These are phyloP conservation scores for Archegozetes longisetosus DNA, from an alignment of 1,140 invertebrate genomes.

Conservation along the genomic window DNA sequence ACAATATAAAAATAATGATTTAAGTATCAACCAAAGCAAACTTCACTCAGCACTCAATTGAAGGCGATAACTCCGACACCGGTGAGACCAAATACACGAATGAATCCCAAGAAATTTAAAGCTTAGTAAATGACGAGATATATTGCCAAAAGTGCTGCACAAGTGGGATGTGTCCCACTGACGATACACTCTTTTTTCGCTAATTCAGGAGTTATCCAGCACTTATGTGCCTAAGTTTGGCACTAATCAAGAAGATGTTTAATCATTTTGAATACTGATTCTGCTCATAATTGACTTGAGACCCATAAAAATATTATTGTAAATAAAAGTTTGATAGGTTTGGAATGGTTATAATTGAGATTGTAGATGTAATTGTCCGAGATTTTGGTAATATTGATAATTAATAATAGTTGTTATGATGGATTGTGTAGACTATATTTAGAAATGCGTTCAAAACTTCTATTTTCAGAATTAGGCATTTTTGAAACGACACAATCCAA, in stretches of 20 bases:
- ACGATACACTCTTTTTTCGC: background rate
- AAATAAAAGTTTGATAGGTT: no score
- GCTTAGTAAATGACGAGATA: background rate
- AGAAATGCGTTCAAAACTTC: background rate
- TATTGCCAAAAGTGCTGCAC: background rate
- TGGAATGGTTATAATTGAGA: no score
- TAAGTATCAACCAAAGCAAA: background rate
- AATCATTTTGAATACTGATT: no score
- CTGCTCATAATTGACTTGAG: no score
- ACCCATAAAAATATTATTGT: no score
- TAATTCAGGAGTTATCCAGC: background rate
- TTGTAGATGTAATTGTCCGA: no score
- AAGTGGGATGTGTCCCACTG: background rate
- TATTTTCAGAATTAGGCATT: background rate
- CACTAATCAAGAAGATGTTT: background rate
- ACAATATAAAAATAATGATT: background rate
- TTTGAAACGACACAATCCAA: background rate
- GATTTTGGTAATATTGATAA: no score
- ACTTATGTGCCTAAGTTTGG: background rate
- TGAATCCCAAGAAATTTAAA: background rate
- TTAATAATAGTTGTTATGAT: no score
- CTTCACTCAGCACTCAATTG: background rate
- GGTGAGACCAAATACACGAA: background rate
- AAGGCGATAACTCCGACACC: background rate
- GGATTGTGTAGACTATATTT: background rate